Percentiles rank a stretch among this genome's conserved stretches.
These are phyloP conservation scores for Panopea generosa DNA, from an alignment of 2,888 invertebrate species.

Conservation along the genomic window DNA sequence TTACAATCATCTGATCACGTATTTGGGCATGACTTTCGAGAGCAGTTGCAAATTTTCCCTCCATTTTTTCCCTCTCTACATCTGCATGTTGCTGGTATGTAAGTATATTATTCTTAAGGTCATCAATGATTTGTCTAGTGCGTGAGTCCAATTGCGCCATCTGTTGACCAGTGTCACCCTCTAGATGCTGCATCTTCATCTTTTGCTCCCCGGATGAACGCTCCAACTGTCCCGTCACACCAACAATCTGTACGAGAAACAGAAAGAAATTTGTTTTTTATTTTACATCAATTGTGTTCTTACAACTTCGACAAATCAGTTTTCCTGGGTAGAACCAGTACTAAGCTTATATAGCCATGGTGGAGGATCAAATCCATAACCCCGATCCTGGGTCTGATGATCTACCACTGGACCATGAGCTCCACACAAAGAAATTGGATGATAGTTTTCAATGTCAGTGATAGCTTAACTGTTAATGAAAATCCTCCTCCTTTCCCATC, in stretches of 20 bases:
- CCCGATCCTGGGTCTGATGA: too few relatives aligned
- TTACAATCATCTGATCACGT: constrained; percentile 71
- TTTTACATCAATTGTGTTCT: too few relatives aligned
- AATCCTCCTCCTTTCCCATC: too few relatives aligned
- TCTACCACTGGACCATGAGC: too few relatives aligned
- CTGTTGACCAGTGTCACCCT: constrained; percentile 80
- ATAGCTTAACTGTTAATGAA: too few relatives aligned
- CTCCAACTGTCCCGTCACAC: constrained; percentile 70
- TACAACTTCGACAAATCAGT: too few relatives aligned
- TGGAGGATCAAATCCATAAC: too few relatives aligned
- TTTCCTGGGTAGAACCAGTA: too few relatives aligned
- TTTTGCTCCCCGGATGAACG: constrained; percentile 69
- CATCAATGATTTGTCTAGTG: constrained; percentile 79
- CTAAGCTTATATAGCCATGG: too few relatives aligned
- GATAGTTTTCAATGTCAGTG: too few relatives aligned
- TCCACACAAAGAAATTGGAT: too few relatives aligned
- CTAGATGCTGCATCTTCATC: constrained; percentile 79
- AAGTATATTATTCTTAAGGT: constrained; percentile 75
- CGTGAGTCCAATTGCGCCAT: constrained; percentile 79
- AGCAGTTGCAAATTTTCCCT: constrained; percentile 73
- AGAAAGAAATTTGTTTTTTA: constrained; percentile 2
- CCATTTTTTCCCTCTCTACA: constrained; percentile 81
- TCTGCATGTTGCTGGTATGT: constrained; percentile 71
- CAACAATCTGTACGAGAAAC: constrained; percentile 65
- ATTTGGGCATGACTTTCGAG: constrained; percentile 77